Evolutionary conservation across 2,113 vertebrate species (phyloP).

Genomic region (Hippocampus guttulatus): DNA sequence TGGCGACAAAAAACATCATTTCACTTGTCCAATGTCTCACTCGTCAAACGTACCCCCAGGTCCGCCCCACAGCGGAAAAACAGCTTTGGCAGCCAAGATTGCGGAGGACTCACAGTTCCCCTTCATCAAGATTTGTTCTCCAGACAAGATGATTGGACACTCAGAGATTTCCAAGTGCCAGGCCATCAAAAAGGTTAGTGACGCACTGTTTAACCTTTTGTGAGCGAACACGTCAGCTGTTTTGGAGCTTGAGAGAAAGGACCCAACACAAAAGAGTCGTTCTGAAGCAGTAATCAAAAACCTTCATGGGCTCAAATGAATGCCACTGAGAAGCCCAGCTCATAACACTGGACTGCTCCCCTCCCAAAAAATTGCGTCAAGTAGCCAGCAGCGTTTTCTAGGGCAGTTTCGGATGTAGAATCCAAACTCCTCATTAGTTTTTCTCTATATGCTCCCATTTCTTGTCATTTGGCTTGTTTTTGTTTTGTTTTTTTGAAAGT

Average conservation of each 20-base stretch:
- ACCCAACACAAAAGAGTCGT: background rate
- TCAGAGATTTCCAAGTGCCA: slow-evolving; percentile 97
- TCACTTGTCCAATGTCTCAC: background rate
- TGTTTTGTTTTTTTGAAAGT: too few species aligned
- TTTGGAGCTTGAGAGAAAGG: background rate
- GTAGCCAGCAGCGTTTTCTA: too few species aligned
- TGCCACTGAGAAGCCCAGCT: too few species aligned
- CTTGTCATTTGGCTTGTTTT: too few species aligned
- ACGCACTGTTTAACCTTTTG: background rate
- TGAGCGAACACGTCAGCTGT: background rate
- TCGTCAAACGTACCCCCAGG: slow-evolving; percentile 65
- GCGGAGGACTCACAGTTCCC: slow-evolving; percentile 95
- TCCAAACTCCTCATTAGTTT: too few species aligned
- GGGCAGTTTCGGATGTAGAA: too few species aligned
- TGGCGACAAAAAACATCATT: background rate
- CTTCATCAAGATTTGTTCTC: slow-evolving; percentile 99
- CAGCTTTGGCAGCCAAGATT: slow-evolving; percentile 91
- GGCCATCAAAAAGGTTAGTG: slow-evolving; percentile 92
- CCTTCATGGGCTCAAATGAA: too few species aligned
- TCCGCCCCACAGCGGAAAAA: slow-evolving; percentile 94
- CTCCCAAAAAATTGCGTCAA: too few species aligned
- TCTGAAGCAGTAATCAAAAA: background rate
- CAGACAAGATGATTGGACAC: slow-evolving; percentile 97
- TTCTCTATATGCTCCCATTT: too few species aligned
- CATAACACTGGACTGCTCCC: too few species aligned